phyloP scores from a whole-genome alignment of 2,113 vertebrate genomes.

The Panurus biarmicus region DNA sequence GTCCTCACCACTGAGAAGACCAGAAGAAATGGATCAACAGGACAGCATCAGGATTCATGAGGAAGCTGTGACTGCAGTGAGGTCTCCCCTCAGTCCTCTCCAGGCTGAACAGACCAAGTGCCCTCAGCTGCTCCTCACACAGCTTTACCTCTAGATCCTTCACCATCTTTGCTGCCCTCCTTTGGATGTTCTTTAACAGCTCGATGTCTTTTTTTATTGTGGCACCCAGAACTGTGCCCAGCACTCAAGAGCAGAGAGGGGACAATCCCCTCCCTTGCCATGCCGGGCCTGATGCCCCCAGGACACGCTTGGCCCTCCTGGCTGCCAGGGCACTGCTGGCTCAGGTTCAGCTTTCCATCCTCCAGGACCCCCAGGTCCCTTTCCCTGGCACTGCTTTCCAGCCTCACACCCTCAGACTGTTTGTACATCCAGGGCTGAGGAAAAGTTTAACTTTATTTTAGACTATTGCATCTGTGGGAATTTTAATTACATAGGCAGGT shows the following conservation, averaged over 20 bases:
- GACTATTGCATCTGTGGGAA: not conserved
- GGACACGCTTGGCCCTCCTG: not conserved
- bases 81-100: not conserved
- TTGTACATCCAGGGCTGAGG: not conserved
- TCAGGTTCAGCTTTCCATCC: not conserved
- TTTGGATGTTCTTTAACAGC: fast-evolving
- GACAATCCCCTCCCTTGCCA: not conserved
- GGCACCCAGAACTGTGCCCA: not conserved
- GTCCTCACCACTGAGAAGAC: not conserved
- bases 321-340: not conserved
- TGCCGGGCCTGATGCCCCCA: not conserved
- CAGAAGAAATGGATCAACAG: not conserved
- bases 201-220: fast-evolving
- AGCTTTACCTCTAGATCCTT: fast-evolving
- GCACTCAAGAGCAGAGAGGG: not conserved
- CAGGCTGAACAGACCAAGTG: not conserved
- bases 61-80: not conserved
- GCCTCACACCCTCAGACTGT: too few species aligned
- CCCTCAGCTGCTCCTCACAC: fast-evolving
- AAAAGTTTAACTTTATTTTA: not conserved
- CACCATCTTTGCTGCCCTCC: fast-evolving
- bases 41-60: not conserved
- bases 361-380: not conserved
- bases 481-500: not conserved
- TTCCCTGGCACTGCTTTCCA: fast-evolving